Conservation (phyloP, 2,797 vertebrate species). For the Tiaroga cobitis region DNA sequence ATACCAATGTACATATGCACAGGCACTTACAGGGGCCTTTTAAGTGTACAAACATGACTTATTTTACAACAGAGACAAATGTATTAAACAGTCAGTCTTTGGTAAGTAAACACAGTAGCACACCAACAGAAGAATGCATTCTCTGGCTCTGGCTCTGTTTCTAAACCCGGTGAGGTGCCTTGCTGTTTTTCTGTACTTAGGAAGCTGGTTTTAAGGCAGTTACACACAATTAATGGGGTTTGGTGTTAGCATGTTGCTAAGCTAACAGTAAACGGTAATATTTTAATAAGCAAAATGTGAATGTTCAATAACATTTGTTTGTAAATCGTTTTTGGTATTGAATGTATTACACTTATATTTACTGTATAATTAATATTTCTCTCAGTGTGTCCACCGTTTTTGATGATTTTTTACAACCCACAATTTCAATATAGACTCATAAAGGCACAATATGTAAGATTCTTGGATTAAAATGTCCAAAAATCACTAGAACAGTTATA, state of each 20-base stretch:
- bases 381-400: not conserved
- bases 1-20: slow-evolving; percentile 24
- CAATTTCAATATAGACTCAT: not conserved
- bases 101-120: not conserved
- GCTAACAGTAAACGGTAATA: not conserved
- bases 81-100: slow-evolving; percentile 16
- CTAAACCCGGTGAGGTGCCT: not conserved
- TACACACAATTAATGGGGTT: not conserved
- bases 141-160: not conserved
- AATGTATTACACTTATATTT: not conserved
- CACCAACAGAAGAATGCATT: not conserved
- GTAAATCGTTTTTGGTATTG: not conserved
- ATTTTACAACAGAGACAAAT: slow-evolving; percentile 32
- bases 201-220: not conserved
- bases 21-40: not conserved
- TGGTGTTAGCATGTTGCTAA: not conserved
- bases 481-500: no score
- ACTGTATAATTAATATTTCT: not conserved
- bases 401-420: not conserved
- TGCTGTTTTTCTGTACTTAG: not conserved
- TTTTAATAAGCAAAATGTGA: not conserved
- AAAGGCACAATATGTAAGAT: no score
- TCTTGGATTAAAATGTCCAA: no score
- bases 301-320: no score
- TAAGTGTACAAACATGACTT: not conserved